Evolutionary conservation across 2,797 vertebrate genomes (phyloP), one percentile per base, ranked within the genome.

Genomic region (Sebastes hubbsi): DNA sequence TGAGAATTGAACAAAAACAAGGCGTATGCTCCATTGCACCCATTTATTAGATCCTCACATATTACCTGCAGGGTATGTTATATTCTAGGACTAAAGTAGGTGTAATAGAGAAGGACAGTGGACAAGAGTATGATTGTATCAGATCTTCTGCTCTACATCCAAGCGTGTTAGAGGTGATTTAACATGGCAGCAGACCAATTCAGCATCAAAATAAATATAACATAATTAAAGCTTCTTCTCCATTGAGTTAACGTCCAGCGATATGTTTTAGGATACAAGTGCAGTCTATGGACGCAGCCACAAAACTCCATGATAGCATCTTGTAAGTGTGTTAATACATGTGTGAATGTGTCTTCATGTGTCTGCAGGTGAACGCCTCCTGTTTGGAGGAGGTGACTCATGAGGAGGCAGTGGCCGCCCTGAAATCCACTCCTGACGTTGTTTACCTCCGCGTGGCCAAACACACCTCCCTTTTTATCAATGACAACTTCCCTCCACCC

Each of bases 371-470:
- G 60, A 99, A 99, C 71, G 93, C 92, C 65, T 94, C 91, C 66
- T 95, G 94, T 88, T 89, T 96, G 89, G 98, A 99, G 94, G 98
- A 99, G 90, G 98, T 99, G 81, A 97, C 96, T 85, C 98, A 99
- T 29, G 98, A 99, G 94, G 98, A 99, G 74, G 98, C 98, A 11
- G 98, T 99, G 87, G 96, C 97, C 10, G 98, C 98, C 85, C 96
- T 99, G 89, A 99, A 99, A 94, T 98, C 98, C 55, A 99, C 98
- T 11, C 96, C 97, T 24, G 98, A 99, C 72, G 97, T 98, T 6
- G 98, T 99, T 84, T 98, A 97, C 92, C 95, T 99, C 86, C 98
- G 97, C 87, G 97, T 99, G 83, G 97, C 98, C 85, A 99, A 99
- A 92, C 98, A 98, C 81, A 97, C 96, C 85, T 97, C 97, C 83